Percentiles rank a stretch among this genome's conserved stretches.
These are phyloP conservation scores for Cherax destructor DNA, from an alignment of 1,140 invertebrate genomes.

Conservation along the genomic window DNA sequence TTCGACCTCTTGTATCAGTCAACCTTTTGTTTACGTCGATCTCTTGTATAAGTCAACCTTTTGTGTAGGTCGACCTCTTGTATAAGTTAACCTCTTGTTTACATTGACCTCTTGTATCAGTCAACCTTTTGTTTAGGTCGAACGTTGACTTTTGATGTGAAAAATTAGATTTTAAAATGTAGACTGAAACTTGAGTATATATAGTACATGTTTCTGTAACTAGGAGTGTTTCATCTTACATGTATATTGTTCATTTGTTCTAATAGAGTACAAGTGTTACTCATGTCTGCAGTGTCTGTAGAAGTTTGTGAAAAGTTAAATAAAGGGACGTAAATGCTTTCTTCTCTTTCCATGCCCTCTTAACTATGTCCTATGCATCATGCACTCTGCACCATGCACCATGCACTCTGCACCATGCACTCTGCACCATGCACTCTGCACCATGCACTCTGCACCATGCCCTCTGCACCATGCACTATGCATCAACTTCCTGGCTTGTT, in stretches of 20 bases:
- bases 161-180: too few relatives aligned
- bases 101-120: too few relatives aligned
- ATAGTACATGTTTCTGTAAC: constrained; percentile 14
- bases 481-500: not conserved
- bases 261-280: constrained; percentile 4
- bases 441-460: not conserved
- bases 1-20: too few relatives aligned
- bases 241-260: constrained; percentile 38
- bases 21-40: too few relatives aligned
- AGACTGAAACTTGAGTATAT: too few relatives aligned
- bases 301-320: constrained; percentile 37
- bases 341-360: constrained; percentile 37
- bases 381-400: not conserved
- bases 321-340: constrained; percentile 49
- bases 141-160: too few relatives aligned
- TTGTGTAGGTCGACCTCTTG: too few relatives aligned
- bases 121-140: too few relatives aligned
- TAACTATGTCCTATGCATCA: not conserved
- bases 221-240: constrained; percentile 18
- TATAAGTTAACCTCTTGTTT: too few relatives aligned
- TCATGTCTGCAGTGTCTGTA: constrained; percentile 7
- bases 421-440: not conserved
- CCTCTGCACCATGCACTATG: not conserved
- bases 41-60: too few relatives aligned
- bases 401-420: not conserved